Percentiles rank a stretch among this genome's conserved stretches.
phyloP scores from a whole-genome alignment of 2,797 vertebrate species.

The Centroberyx gerrardi region DNA sequence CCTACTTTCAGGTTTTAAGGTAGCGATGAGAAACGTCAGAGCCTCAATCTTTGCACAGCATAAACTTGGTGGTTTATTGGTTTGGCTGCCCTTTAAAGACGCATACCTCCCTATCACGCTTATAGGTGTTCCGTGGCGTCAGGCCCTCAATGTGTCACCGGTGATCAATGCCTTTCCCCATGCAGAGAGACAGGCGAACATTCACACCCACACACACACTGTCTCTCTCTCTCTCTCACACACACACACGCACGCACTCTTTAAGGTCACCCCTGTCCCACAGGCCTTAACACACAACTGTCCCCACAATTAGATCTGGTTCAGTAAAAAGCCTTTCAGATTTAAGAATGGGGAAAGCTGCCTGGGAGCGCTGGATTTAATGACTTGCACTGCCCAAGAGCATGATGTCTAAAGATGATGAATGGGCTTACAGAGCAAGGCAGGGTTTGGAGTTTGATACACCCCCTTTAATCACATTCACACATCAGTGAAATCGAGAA shows the following conservation, averaged over 20 bases:
- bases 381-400: constrained; percentile 75
- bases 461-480: constrained; percentile 75
- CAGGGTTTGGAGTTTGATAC: constrained; percentile 71
- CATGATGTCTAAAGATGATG: constrained; percentile 77
- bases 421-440: constrained; percentile 72
- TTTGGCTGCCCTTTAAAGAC: constrained; percentile 81
- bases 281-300: constrained; percentile 76
- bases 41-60: constrained; percentile 61
- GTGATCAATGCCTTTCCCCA: constrained; percentile 83
- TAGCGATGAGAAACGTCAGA: constrained; percentile 44
- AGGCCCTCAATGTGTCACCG: constrained; percentile 77
- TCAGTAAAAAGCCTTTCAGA: constrained; percentile 76
- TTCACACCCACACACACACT: constrained; percentile 41
- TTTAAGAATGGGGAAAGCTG: constrained; percentile 71
- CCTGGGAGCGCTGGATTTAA: constrained; percentile 75
- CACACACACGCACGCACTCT: constrained; percentile 55
- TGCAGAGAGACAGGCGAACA: constrained; percentile 68
- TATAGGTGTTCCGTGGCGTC: constrained; percentile 74
- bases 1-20: constrained; percentile 40
- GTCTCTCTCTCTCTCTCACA: constrained; percentile 4
- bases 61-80: constrained; percentile 71
- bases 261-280: constrained; percentile 82
- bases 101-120: constrained; percentile 73
- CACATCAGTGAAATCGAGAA: constrained; percentile 70
- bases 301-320: constrained; percentile 81